phyloP scores from a whole-genome alignment of 1,140 invertebrate genomes.

The Drosophila varians region DNA sequence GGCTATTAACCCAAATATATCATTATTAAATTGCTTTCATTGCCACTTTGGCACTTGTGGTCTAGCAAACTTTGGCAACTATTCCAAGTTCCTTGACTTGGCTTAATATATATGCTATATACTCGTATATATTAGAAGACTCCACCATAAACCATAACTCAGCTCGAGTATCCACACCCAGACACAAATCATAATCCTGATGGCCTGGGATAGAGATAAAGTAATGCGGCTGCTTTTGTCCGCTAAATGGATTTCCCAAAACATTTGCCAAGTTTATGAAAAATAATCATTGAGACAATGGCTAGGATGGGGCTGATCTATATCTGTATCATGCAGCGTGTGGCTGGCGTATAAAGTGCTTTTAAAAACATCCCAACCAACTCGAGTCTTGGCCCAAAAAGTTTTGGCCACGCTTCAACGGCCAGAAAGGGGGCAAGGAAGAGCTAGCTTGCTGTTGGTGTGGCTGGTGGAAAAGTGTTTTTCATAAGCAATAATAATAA shows the following conservation, averaged over 20 bases:
- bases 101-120: conserved; percentile 38
- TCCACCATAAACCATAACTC: conserved; percentile 31
- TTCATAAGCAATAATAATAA: conserved; percentile 80
- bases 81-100: conserved; percentile 53
- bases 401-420: conserved; percentile 28
- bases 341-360: conserved; percentile 75
- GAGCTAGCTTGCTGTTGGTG: conserved; percentile 10
- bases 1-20: conserved; percentile 40
- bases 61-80: conserved; percentile 45
- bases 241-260: conserved; percentile 75
- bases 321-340: conserved; percentile 44
- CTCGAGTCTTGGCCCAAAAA: conserved; percentile 51
- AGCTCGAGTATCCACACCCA: conserved; percentile 30
- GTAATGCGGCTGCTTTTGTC: conserved; percentile 66
- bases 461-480: conserved; percentile 62
- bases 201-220: conserved; percentile 73
- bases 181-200: conserved; percentile 71
- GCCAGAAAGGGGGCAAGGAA: not conserved
- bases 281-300: conserved; percentile 65
- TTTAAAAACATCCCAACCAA: conserved; percentile 69
- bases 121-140: conserved; percentile 4
- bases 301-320: conserved; percentile 20
- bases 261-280: conserved; percentile 79
- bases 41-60: conserved; percentile 33
- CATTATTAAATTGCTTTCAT: conserved; percentile 45